A percentile compares a stretch with the other conserved stretches of the same genome.
phyloP scores from a whole-genome alignment of 1,140 invertebrate species.

The Archegozetes longisetosus region DNA sequence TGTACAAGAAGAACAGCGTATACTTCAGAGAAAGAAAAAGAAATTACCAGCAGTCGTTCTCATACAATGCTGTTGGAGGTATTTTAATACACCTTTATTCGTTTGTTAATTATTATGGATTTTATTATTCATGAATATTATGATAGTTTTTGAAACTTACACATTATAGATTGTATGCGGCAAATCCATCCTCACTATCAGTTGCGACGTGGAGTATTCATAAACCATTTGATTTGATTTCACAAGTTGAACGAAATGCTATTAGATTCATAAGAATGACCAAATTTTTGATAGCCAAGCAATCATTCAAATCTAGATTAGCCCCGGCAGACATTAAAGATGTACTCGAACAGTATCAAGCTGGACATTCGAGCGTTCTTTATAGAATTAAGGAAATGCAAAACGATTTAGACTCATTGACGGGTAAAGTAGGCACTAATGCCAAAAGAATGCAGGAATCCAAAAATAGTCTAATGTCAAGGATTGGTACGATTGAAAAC shows the following conservation, averaged over 20 bases:
- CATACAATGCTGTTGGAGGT: slow-evolving; percentile 3
- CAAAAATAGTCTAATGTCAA: background rate
- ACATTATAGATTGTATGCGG: no score
- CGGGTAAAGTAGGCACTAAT: background rate
- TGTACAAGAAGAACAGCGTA: slow-evolving; percentile 8
- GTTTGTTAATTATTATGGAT: no score
- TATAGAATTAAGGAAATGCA: slow-evolving; percentile 61
- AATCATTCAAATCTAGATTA: slow-evolving; percentile 82
- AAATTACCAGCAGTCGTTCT: slow-evolving; percentile 4
- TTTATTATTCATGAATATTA: no score
- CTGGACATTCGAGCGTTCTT: slow-evolving; percentile 72
- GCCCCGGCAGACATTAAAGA: slow-evolving; percentile 95
- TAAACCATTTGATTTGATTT: background rate
- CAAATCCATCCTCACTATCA: background rate
- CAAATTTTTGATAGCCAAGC: slow-evolving; percentile 65
- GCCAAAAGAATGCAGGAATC: background rate
- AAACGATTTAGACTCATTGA: background rate
- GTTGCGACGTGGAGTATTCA: background rate
- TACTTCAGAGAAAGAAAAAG: background rate
- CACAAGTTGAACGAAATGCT: background rate
- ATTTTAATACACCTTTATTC: no score
- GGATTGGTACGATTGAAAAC: background rate
- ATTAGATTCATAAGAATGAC: slow-evolving; percentile 4
- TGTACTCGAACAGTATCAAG: slow-evolving; percentile 86
- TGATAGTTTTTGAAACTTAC: no score